phyloP scores from a whole-genome alignment of 2,888 invertebrate species.

The Diabrotica balteata region DNA sequence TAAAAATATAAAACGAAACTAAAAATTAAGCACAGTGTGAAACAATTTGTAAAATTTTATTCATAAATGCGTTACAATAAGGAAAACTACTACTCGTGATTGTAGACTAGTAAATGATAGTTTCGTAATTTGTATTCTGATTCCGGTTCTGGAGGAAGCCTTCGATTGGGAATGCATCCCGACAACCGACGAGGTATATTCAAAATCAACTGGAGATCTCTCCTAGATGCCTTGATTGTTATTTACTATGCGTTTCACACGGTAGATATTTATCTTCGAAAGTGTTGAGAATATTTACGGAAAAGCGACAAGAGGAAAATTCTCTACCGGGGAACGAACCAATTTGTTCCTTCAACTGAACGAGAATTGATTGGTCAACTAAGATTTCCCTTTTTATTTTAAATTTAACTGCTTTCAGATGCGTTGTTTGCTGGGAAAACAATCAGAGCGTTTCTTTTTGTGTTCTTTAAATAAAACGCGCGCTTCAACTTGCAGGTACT shows the following conservation, averaged over 20 bases:
- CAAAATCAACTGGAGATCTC: constrained; percentile 32
- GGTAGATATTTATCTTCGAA: constrained; percentile 31
- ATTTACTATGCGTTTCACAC: constrained; percentile 36
- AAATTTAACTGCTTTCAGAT: background rate
- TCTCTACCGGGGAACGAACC: constrained; percentile 15
- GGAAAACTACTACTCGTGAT: too few species aligned
- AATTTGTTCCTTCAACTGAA: constrained; percentile 24
- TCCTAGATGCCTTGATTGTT: constrained; percentile 31
- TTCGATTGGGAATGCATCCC: constrained; percentile 28
- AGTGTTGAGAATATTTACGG: constrained; percentile 29
- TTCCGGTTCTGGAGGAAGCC: constrained; percentile 9
- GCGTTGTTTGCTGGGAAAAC: background rate
- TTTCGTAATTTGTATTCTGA: background rate
- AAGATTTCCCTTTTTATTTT: constrained; percentile 10
- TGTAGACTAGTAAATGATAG: too few species aligned
- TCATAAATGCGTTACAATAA: too few species aligned
- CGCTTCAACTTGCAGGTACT: too few species aligned
- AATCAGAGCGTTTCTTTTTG: background rate
- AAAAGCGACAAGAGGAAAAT: constrained; percentile 25
- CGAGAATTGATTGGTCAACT: constrained; percentile 25
- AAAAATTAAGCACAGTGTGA: too few species aligned
- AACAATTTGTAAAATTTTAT: too few species aligned
- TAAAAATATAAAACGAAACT: too few species aligned
- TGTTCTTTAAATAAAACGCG: too few species aligned
- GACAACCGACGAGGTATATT: constrained; percentile 29